phyloP scores from a whole-genome alignment of 2,113 vertebrate genomes.

The Mormyrus iriodes region DNA sequence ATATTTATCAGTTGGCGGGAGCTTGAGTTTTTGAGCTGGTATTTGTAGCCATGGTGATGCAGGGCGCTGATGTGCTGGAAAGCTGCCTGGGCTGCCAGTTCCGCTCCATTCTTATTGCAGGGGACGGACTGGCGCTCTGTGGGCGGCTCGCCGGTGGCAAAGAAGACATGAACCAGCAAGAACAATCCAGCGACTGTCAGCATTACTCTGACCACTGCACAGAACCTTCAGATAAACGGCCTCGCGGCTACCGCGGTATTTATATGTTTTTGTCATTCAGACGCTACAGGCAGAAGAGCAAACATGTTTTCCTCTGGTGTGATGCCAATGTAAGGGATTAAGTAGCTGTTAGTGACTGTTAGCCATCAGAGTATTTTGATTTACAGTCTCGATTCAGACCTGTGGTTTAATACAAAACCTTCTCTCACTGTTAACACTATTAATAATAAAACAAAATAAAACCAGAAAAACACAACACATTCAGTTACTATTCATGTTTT shows the following conservation, averaged over 20 bases:
- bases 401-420: not conserved
- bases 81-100: not conserved
- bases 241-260: not conserved
- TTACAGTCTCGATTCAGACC: not conserved
- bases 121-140: not conserved
- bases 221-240: not conserved
- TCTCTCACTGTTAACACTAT: not conserved
- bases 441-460: not conserved
- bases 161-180: conserved; percentile 17
- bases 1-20: conserved; percentile 17
- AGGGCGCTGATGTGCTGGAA: conserved; percentile 36
- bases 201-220: conserved; percentile 30
- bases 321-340: conserved; percentile 17
- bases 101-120: conserved; percentile 9
- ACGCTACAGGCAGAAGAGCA: not conserved
- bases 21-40: conserved; percentile 20
- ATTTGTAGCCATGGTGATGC: conserved; percentile 52
- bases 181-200: conserved; percentile 26
- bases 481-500: not conserved
- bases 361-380: not conserved
- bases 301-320: conserved; percentile 13
- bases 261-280: conserved; percentile 18
- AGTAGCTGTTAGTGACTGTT: not conserved
- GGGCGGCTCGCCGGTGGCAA: not conserved
- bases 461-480: not conserved